Percentiles rank a stretch among this genome's conserved stretches.
phyloP scores from a whole-genome alignment of 2,797 vertebrate genomes.

The Acomys russatus region DNA sequence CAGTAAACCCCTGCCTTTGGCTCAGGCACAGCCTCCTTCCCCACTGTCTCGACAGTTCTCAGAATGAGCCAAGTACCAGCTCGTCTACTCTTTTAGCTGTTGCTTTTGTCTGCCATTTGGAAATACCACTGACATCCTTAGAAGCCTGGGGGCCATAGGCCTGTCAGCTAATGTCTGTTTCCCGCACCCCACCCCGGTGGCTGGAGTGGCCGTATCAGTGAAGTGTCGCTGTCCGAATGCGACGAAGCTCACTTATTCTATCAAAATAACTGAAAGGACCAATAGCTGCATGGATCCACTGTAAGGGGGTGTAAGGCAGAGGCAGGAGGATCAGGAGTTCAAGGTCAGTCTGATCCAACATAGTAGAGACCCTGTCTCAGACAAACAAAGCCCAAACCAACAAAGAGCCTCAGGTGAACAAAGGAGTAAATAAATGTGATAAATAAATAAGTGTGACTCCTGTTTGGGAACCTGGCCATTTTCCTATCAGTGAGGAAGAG shows the following conservation, averaged over 20 bases:
- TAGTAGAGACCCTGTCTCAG: background rate
- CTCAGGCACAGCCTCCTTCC: background rate
- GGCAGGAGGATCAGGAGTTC: background rate
- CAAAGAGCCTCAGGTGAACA: background rate
- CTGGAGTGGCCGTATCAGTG: background rate
- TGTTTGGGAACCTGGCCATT: background rate
- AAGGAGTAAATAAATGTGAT: background rate
- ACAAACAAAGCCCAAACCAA: background rate
- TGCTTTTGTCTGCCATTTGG: slow-evolving; percentile 12
- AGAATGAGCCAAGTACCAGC: slow-evolving; percentile 14
- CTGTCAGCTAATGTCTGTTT: background rate
- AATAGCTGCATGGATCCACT: background rate
- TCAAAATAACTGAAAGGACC: background rate
- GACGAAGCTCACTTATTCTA: background rate
- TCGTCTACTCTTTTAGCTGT: background rate
- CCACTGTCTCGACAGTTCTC: slow-evolving; percentile 5
- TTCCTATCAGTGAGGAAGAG: background rate
- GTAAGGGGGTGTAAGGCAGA: background rate
- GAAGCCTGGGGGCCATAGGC: background rate
- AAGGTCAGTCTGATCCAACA: background rate
- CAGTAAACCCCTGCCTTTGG: slow-evolving; percentile 29
- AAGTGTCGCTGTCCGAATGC: background rate
- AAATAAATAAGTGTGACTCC: background rate
- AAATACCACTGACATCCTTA: background rate
- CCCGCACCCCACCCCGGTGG: background rate